These are phyloP conservation scores for Pemphigus obesinymphae DNA, from an alignment of 1,140 invertebrate genomes.

Conservation along the genomic window DNA sequence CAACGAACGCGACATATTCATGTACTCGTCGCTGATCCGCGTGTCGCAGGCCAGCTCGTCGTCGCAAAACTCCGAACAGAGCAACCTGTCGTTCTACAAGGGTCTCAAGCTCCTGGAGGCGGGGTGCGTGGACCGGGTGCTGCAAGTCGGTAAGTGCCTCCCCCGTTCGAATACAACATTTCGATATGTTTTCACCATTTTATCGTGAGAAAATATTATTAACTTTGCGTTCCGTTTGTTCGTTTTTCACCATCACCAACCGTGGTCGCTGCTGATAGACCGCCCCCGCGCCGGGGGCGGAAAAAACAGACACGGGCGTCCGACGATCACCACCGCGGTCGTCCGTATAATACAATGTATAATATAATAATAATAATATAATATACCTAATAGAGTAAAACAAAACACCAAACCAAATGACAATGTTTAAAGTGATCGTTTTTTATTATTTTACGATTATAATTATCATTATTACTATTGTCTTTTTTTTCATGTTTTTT, in stretches of 20 bases:
- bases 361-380: neutral
- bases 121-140: constrained; percentile 72
- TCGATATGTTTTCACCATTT: too few species aligned
- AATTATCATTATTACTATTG: too few species aligned
- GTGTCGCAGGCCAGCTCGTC: constrained; percentile 48
- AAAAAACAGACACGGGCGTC: neutral
- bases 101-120: constrained; percentile 75
- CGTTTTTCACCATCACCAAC: neutral
- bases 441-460: too few species aligned
- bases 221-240: neutral
- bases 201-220: too few species aligned
- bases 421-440: neutral
- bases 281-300: constrained; percentile 1
- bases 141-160: constrained; percentile 83
- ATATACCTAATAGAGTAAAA: too few species aligned
- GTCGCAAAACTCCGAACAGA: constrained; percentile 56
- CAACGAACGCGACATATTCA: constrained; percentile 79
- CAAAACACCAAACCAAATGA: too few species aligned
- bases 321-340: neutral
- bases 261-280: neutral
- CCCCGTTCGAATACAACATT: too few species aligned
- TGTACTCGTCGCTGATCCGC: constrained; percentile 77
- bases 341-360: neutral
- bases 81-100: constrained; percentile 77
- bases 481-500: neutral